Conservation (phyloP, 2,113 vertebrate genomes). For the Arvicanthis niloticus region DNA sequence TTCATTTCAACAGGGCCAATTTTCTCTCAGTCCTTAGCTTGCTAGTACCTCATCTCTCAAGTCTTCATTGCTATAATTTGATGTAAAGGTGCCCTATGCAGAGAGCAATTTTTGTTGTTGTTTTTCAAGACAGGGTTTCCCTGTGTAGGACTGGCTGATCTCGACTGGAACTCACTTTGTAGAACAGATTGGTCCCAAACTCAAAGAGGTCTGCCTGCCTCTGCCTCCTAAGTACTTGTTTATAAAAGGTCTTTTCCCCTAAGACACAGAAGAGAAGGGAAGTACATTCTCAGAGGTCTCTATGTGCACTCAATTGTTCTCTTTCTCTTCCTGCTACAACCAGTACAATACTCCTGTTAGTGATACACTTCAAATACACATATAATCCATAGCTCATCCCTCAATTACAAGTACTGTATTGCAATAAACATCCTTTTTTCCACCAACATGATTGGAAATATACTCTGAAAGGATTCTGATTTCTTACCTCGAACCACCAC, state of each 20-base stretch:
- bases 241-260: not conserved
- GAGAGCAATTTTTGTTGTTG: not conserved
- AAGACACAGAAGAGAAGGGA: not conserved
- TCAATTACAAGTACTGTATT: not conserved
- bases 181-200: too few relatives aligned
- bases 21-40: conserved; percentile 40
- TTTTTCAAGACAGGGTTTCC: too few relatives aligned
- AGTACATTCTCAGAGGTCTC: conserved; percentile 24
- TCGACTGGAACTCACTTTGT: too few relatives aligned
- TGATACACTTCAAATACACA: conserved; percentile 2
- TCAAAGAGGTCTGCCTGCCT: too few relatives aligned
- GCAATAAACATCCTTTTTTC: conserved; percentile 3
- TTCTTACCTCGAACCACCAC: not conserved
- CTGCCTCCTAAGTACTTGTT: not conserved
- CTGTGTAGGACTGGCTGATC: too few relatives aligned
- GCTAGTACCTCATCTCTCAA: conserved; percentile 14
- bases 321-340: conserved; percentile 37
- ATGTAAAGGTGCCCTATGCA: conserved; percentile 2
- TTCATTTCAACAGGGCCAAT: not conserved
- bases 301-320: not conserved
- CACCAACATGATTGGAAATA: not conserved
- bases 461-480: not conserved
- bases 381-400: not conserved
- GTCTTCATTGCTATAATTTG: not conserved
- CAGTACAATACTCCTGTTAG: not conserved